Percentiles rank a stretch among this genome's conserved stretches.
These are phyloP conservation scores for Amblyteles armatorius DNA, from an alignment of 2,888 invertebrate genomes.

Conservation along the genomic window DNA sequence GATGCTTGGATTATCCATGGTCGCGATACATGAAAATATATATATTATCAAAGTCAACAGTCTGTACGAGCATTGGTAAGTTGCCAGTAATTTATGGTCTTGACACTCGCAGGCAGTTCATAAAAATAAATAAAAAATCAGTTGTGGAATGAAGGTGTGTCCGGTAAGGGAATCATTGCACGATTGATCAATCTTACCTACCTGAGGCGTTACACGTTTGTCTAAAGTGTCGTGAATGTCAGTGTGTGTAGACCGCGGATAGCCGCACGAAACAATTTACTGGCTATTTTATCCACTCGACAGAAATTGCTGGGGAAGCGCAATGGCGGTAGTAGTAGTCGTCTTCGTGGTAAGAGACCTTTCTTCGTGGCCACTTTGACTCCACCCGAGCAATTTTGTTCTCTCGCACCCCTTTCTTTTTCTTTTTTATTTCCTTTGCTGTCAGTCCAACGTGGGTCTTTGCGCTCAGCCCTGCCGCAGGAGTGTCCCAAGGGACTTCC, in stretches of 20 bases:
- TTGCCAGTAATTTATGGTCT: background rate
- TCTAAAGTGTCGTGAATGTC: background rate
- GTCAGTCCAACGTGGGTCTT: slow-evolving; percentile 57
- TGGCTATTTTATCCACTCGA: slow-evolving; percentile 50
- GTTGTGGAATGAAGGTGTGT: background rate
- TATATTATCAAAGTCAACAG: background rate
- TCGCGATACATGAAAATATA: background rate
- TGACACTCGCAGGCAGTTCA: background rate
- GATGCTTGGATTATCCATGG: background rate
- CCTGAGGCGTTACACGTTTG: slow-evolving; percentile 17
- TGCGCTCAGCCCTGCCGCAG: slow-evolving; percentile 65
- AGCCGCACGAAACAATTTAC: slow-evolving; percentile 51
- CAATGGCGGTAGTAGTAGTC: slow-evolving; percentile 27
- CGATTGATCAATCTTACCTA: background rate
- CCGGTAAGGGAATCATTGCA: background rate
- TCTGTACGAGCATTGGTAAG: background rate
- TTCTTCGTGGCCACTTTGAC: slow-evolving; percentile 66
- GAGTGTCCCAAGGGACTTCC: slow-evolving; percentile 76
- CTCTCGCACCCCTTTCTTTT: slow-evolving; percentile 51
- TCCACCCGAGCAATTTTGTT: slow-evolving; percentile 65
- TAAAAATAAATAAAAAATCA: too few species aligned
- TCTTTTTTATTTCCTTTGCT: slow-evolving; percentile 64
- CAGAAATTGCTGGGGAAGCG: slow-evolving; percentile 45
- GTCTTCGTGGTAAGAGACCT: slow-evolving; percentile 58
- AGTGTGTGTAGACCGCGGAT: background rate